These are phyloP conservation scores for Drosophila lowei DNA, from an alignment of 1,140 invertebrate species.

Conservation along the genomic window DNA sequence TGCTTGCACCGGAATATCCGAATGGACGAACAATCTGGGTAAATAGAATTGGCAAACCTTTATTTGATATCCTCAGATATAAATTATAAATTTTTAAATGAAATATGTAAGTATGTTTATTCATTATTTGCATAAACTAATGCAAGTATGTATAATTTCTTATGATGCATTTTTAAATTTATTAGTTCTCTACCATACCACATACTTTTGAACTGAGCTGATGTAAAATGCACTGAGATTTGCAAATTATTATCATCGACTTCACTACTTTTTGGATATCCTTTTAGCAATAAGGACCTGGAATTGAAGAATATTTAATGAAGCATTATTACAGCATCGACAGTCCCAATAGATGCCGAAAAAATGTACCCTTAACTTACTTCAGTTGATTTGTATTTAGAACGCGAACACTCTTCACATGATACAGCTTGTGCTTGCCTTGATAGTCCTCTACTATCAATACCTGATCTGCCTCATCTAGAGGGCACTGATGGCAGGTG, in stretches of 20 bases:
- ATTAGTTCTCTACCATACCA: slow-evolving; percentile 1
- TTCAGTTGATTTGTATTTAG: slow-evolving; percentile 57
- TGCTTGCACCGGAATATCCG: slow-evolving; percentile 88
- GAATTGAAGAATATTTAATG: slow-evolving; percentile 1
- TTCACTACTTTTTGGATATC: background rate
- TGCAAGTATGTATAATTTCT: background rate
- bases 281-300: slow-evolving; percentile 27
- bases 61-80: background rate
- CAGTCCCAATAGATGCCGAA: too few species aligned
- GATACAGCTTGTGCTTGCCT: slow-evolving; percentile 87
- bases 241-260: slow-evolving; percentile 50
- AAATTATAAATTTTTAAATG: background rate
- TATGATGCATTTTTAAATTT: background rate
- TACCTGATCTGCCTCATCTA: slow-evolving; percentile 90
- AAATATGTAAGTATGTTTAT: too few species aligned
- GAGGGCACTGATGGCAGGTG: slow-evolving; percentile 88
- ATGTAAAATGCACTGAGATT: slow-evolving; percentile 70
- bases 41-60: background rate
- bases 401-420: slow-evolving; percentile 85
- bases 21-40: slow-evolving; percentile 59
- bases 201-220: slow-evolving; percentile 75
- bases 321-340: too few species aligned
- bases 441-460: slow-evolving; percentile 90
- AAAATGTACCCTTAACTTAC: slow-evolving; percentile 44
- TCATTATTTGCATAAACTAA: background rate